Base-by-base conservation (phyloP, 2,797 vertebrate species). In the Calcarius lapponicus region DNA sequence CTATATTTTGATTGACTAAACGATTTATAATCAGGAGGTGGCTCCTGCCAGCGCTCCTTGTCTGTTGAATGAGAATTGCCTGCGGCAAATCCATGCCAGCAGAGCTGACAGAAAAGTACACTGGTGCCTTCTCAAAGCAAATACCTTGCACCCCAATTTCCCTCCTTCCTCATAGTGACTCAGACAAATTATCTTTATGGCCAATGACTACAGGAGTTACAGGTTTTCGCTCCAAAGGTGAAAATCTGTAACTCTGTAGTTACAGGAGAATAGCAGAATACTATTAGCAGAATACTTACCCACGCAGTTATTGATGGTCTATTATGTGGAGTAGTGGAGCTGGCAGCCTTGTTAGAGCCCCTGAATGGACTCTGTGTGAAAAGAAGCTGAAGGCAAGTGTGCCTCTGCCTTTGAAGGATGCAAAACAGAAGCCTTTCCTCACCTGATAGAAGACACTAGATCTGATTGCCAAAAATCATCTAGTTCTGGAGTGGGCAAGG, bases 1-100 rank as follows among this genome's bases (percentile, higher is more conserved):
- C 88, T 95, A 8, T 80, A 80, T 96, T 97, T 90, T 95, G 86
- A 70, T 90, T 83, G 93, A 92, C 91, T 95, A 57, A 91, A 93
- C 5, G 31, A 82, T 85, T 94, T 95, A 90, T 92, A 90, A 96
- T 94, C 91, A 84, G 90, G 84, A 95, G 72, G 54, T 86, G 84
- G 57, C 71, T 94, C 78, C 83, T 92, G 86, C 78, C 85, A 90
- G 71, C 5, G 1, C 53, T 89, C 78, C 70, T 93, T 64, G 3
- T 67, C 17, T 47, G 57, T 73, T 85, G 86, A 80, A 36, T 74
- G 73, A 90, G 73, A 92, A 90, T 76, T 90, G 89, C 80, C 76
- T 81, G 73, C 71, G 90, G 91, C 86, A 92, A 84, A 87, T 67
- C 78, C 25, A 1, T 51, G 71, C n/a, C 43, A 92, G 76, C 80